Base-by-base conservation (phyloP, 1,140 invertebrate species). In the Zaprionus ornatus region DNA sequence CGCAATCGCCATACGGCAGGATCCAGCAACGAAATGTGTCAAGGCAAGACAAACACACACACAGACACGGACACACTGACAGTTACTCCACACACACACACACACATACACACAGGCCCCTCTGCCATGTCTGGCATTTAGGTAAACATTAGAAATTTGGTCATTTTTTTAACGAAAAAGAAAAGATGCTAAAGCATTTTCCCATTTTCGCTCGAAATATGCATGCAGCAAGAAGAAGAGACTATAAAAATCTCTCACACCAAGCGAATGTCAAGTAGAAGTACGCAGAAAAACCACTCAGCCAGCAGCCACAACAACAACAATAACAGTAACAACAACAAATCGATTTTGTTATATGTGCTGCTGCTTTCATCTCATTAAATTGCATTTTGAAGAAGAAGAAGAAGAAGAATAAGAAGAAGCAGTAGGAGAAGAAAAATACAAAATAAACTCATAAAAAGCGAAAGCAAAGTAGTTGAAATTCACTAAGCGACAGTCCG, bases 11-110 rank as follows among this genome's bases (percentile, higher is more conserved):
- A 59, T 45, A 27, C 32, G 79, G 77, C 65, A 23, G 69, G 63
- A 64, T 37, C 40, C 15, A 48, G 27, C 54, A 79, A 45, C 66
- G 72, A 88, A 85, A 88, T 88, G 72, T 88, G 85, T 88, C 85
- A 88, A 88, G 85, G 85, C 78, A 80, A 88, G 25, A 32, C 13
- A 68, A 21, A 65, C 55, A 56, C 59, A 45, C 48, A 62, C 50
- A 65, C 54, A 80, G n/a, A 73, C 6, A 65, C 54, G 77, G n/a
- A 73, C 6, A 48, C 62, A 32, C 9, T 32, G 29, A 54, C 17
- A 59, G 27, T 50, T n/a, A 52, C n/a, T 29, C 17, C 17, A 60
- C 17, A 59, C 32, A 42, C 15, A 62, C 17, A 66, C 29, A 50
- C 6, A 56, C 50, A 27, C 2, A 56, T 23, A 17, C 13, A 29